Base-by-base conservation (phyloP, 2,888 invertebrate species). In the Eudemis profundana region DNA sequence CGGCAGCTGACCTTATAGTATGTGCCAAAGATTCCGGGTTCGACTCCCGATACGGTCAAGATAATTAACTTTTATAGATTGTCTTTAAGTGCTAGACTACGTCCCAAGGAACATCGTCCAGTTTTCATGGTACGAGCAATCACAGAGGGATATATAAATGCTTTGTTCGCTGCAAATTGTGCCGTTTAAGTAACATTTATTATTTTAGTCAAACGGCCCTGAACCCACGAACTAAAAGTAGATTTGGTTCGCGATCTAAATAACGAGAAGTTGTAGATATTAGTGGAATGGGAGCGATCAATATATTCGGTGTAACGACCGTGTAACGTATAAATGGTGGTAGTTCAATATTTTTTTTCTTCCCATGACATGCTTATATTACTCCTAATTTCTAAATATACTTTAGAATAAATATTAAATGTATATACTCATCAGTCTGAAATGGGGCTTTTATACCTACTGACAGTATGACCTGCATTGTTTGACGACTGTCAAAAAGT, bases 211-310 rank as follows among this genome's bases (percentile, higher is more conserved):
- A 17, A 29, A 29, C 56, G 56, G 42, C 56, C 56, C 56, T 56
- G 56, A 56, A 56, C 56, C 27, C 56, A 14, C 33, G 1, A 54
- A 56, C 56, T 19, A 56, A 44, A 56, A 44, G 42, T 56, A 56
- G 56, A 56, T 56, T 44, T 56, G 8, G 56, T n/a, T 5, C 56
- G 44, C 42, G 56, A 17, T 44, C 56, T 44, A 29, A 56, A 42
- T 44, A 19, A 44, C 19, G 42, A 44, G 42, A 56, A 42, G 29
- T 54, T 44, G 40, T 56, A 44, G 56, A 44, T 44, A 56, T 56
- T 56, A 56, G 42, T 29, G 56, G 56, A 56, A 44, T 54, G 54
- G 27, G 42, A 54, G 27, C 54, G 42, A 54, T 56, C 56, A 29
- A 56, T 56, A 56, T 44, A 29, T 42, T 29, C 19, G 29, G 44